Evolutionary conservation across 2,888 invertebrate genomes (phyloP).

Genomic region (Glomeris marginata): DNA sequence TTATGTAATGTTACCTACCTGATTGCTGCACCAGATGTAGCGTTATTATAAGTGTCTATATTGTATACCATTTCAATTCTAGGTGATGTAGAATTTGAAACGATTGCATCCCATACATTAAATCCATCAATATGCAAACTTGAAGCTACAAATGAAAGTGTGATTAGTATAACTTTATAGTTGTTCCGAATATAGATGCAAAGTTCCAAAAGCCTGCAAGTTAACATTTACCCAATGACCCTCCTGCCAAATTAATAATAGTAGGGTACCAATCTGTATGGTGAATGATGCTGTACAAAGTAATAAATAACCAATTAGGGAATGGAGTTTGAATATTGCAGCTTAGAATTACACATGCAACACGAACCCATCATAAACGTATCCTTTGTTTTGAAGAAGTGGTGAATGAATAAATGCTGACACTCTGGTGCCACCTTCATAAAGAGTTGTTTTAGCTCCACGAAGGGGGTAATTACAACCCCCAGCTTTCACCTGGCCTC

Average conservation of each 20-base stretch:
- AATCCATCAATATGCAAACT: background rate
- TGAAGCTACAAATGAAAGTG: too few relatives aligned
- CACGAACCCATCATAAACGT: slow-evolving; percentile 10
- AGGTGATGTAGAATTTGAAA: background rate
- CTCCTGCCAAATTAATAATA: too few relatives aligned
- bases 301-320: too few relatives aligned
- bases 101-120: background rate
- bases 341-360: too few relatives aligned
- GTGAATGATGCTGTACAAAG: too few relatives aligned
- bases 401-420: slow-evolving; percentile 10
- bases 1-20: too few relatives aligned
- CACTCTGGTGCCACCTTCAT: slow-evolving; percentile 10
- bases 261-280: too few relatives aligned
- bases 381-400: slow-evolving; percentile 9
- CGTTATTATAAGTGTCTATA: background rate
- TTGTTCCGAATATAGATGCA: too few relatives aligned
- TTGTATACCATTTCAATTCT: background rate
- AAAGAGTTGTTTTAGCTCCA: slow-evolving; percentile 10
- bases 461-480: slow-evolving; percentile 10
- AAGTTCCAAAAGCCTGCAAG: too few relatives aligned
- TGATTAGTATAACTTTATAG: too few relatives aligned
- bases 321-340: too few relatives aligned
- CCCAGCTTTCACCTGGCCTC: slow-evolving; percentile 7
- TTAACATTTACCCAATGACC: background rate
- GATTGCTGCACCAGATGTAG: background rate